A percentile compares a stretch with the other conserved stretches of the same genome.
Conservation (phyloP, 2,113 vertebrate genomes). For the Setophaga petechia region DNA sequence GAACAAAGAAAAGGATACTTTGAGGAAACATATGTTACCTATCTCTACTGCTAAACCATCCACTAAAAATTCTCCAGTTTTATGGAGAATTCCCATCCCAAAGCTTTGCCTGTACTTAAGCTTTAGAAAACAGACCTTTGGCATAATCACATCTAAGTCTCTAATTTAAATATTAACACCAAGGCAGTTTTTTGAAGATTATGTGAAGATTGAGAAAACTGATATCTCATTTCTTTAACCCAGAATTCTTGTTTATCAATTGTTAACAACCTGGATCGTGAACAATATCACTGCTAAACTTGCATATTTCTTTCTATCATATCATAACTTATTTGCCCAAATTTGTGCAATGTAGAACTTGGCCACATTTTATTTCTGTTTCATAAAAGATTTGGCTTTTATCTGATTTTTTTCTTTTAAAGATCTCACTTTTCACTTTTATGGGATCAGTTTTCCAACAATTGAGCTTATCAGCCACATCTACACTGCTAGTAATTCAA, state of each 20-base stretch:
- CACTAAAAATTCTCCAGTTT: not conserved
- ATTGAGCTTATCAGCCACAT: slow-evolving; percentile 47
- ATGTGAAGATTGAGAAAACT: not conserved
- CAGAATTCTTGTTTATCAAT: not conserved
- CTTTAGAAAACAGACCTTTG: not conserved
- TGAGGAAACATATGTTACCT: not conserved
- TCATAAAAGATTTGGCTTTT: not conserved
- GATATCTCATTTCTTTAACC: not conserved
- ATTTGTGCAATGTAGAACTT: not conserved
- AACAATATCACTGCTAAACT: not conserved
- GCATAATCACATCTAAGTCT: not conserved
- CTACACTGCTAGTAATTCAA: slow-evolving; percentile 47
- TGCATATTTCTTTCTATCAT: not conserved
- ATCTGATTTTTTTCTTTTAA: not conserved
- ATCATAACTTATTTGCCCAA: not conserved
- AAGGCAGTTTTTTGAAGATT: not conserved
- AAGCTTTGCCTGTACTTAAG: not conserved
- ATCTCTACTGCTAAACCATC: not conserved
- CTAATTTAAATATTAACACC: not conserved
- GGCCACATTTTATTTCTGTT: not conserved
- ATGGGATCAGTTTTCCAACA: slow-evolving; percentile 53
- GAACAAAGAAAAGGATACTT: not conserved
- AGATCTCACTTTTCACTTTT: slow-evolving; percentile 35
- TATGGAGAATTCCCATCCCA: not conserved
- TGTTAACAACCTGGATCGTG: not conserved